Percentiles rank a stretch among this genome's conserved stretches.
These are phyloP conservation scores for Crypturellus undulatus DNA, from an alignment of 2,113 vertebrate species.

Conservation along the genomic window DNA sequence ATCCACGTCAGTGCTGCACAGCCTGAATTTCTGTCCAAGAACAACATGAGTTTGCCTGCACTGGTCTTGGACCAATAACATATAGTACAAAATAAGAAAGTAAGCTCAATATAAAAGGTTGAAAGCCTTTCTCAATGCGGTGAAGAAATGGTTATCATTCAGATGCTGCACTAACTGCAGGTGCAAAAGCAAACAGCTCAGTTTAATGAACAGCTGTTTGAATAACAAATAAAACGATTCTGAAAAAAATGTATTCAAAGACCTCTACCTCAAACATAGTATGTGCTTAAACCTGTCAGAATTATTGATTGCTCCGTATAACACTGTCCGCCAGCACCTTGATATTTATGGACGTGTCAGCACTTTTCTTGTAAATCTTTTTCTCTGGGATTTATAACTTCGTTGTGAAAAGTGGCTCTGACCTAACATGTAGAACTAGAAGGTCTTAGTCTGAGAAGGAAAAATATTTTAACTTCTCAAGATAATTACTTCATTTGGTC, in stretches of 20 bases:
- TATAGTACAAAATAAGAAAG: neutral
- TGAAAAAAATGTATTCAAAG: neutral
- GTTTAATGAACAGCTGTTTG: neutral
- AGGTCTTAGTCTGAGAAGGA: neutral
- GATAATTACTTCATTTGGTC: neutral
- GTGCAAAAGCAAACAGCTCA: neutral
- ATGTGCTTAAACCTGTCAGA: slow-evolving; percentile 12
- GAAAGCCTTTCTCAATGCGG: neutral
- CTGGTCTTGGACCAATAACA: neutral
- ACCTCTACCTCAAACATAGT: neutral
- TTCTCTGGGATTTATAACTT: slow-evolving; percentile 24
- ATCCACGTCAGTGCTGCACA: neutral
- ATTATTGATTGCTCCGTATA: slow-evolving; percentile 28
- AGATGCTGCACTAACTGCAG: neutral
- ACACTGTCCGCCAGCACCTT: neutral
- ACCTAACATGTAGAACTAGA: neutral
- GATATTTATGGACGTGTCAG: slow-evolving; percentile 36
- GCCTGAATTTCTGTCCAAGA: neutral
- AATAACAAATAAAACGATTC: neutral
- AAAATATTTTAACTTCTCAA: slow-evolving; percentile 14
- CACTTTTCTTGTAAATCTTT: slow-evolving; percentile 38
- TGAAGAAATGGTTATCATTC: neutral
- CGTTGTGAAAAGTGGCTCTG: slow-evolving; percentile 11
- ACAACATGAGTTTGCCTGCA: neutral
- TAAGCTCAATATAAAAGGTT: neutral